phyloP scores from a whole-genome alignment of 2,888 invertebrate species.

The Maniola hyperantus region DNA sequence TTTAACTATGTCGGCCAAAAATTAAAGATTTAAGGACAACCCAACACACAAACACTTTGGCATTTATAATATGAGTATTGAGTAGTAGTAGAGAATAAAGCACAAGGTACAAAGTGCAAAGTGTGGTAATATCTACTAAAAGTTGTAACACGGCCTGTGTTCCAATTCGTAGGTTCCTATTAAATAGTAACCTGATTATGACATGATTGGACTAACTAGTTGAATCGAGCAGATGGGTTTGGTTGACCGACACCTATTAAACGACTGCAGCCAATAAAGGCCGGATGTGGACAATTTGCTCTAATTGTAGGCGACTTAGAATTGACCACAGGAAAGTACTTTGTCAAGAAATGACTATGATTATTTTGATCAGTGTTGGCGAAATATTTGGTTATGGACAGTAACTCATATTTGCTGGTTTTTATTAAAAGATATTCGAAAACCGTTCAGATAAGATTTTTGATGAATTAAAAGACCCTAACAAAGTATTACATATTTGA shows the following conservation, averaged over 20 bases:
- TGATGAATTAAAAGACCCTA: no score
- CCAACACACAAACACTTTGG: no score
- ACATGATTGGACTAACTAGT: conserved; percentile 38
- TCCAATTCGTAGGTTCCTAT: conserved; percentile 12
- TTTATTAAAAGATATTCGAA: no score
- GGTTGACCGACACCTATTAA: conserved; percentile 74
- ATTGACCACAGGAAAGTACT: conserved; percentile 44
- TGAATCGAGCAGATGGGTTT: conserved; percentile 65
- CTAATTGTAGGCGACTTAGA: conserved; percentile 65
- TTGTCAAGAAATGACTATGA: conserved; percentile 16
- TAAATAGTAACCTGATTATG: conserved; percentile 36
- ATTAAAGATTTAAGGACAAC: no score
- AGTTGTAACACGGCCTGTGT: neutral
- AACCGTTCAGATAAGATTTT: no score
- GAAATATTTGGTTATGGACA: neutral
- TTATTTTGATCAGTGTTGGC: neutral
- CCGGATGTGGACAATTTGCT: conserved; percentile 78
- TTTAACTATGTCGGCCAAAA: no score
- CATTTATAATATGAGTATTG: no score
- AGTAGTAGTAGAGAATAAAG: no score
- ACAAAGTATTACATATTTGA: no score
- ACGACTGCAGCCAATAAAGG: conserved; percentile 64
- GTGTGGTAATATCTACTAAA: neutral
- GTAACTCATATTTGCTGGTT: no score
- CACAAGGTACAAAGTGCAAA: neutral